phyloP scores from a whole-genome alignment of 37 sponge, comb jelly and placozoan genomes.

The Chondrilla cf. caribensis region DNA sequence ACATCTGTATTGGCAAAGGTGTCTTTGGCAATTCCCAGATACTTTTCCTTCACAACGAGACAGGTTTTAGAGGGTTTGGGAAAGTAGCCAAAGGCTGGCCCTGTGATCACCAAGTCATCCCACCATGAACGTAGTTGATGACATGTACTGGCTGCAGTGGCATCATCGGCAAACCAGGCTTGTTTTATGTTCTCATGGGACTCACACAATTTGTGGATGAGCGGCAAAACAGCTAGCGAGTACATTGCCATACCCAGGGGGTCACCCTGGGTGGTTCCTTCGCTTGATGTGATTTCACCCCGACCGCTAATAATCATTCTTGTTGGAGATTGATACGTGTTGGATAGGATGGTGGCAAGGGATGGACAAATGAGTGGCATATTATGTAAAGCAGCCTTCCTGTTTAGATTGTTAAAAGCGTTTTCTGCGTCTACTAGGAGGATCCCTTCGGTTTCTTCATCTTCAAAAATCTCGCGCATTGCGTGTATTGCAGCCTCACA shows the following conservation, averaged over 20 bases:
- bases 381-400: no score
- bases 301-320: no score
- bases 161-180: conserved; percentile 5
- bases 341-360: no score
- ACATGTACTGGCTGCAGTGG: not conserved
- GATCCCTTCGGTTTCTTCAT: no score
- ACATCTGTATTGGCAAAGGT: not conserved
- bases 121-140: not conserved
- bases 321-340: no score
- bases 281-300: no score
- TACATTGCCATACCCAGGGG: conserved; percentile 51
- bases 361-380: no score
- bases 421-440: no score
- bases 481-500: no score
- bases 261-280: conserved; percentile 48
- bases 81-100: not conserved
- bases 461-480: no score
- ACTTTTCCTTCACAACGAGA: not conserved
- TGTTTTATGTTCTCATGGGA: not conserved
- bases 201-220: conserved; percentile 17
- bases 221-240: conserved; percentile 26
- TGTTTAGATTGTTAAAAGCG: no score
- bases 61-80: not conserved
- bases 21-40: not conserved
- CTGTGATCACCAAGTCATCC: not conserved